Conservation (phyloP, 2,113 vertebrate genomes). For the Eudorcas thomsonii region DNA sequence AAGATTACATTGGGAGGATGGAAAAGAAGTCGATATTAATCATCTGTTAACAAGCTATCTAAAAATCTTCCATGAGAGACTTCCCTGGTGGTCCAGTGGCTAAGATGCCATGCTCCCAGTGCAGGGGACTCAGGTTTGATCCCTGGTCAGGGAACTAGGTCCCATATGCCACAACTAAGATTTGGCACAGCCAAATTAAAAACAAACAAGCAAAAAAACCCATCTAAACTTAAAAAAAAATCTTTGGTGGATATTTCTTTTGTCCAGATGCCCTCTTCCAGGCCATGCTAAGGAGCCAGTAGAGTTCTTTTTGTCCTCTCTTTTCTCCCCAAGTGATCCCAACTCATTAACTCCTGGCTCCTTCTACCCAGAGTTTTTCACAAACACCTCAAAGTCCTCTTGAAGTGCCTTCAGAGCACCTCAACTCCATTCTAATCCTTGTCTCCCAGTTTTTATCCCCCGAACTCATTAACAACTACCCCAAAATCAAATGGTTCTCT, state of each 20-base stretch:
- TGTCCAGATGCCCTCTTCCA: not conserved
- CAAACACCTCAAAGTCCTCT: not conserved
- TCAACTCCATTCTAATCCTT: not conserved
- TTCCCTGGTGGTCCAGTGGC: not conserved
- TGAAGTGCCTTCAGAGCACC: not conserved
- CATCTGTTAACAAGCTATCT: not conserved
- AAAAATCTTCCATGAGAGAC: not conserved
- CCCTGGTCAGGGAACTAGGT: not conserved
- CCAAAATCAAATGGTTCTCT: not conserved
- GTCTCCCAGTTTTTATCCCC: not conserved
- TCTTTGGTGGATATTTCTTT: not conserved
- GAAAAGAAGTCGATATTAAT: not conserved
- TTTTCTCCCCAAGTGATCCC: not conserved
- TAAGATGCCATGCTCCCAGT: not conserved
- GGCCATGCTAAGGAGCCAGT: not conserved
- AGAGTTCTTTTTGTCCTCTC: not conserved
- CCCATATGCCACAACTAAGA: not conserved
- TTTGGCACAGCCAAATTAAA: not conserved
- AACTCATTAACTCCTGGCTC: not conserved
- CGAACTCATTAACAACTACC: not conserved
- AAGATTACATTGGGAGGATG: not conserved
- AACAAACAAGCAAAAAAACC: not conserved
- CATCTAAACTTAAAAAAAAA: not conserved
- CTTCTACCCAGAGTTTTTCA: not conserved
- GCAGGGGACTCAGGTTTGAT: not conserved